Percentiles rank a stretch among this genome's conserved stretches.
Evolutionary conservation across 2,888 invertebrate species (phyloP).

Genomic region (Cephus spinipes): DNA sequence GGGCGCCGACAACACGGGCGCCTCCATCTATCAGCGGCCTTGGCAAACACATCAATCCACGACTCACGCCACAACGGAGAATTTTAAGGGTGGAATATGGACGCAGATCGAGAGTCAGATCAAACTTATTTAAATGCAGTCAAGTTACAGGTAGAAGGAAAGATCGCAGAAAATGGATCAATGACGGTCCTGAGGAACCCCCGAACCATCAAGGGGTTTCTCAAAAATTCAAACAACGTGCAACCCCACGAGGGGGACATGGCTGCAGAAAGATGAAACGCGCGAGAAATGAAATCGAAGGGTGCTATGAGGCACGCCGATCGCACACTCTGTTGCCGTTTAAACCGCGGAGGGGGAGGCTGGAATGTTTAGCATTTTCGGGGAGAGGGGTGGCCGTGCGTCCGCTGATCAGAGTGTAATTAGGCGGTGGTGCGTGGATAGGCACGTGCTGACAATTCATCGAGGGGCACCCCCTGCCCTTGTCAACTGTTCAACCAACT

Average conservation of each 20-base stretch:
- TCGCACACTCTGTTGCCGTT: neutral
- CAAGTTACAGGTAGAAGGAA: neutral
- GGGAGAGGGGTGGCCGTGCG: conserved; percentile 4
- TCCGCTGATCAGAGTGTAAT: conserved; percentile 64
- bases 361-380: conserved; percentile 49
- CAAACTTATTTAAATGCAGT: neutral
- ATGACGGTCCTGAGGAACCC: neutral
- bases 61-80: conserved; percentile 50
- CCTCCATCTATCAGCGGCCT: conserved; percentile 61
- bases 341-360: neutral
- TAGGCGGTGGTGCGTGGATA: conserved; percentile 59
- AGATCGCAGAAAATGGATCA: neutral
- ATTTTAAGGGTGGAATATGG: conserved; percentile 52
- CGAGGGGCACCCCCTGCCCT: conserved; percentile 47
- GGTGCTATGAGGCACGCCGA: neutral
- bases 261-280: neutral
- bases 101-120: conserved; percentile 22
- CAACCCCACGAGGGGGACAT: neutral
- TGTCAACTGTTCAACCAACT: neutral
- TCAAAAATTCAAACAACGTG: neutral
- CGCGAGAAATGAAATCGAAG: neutral
- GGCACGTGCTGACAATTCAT: conserved; percentile 65
- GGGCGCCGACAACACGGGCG: conserved; percentile 55
- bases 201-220: neutral
- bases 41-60: conserved; percentile 60